Evolutionary conservation across 2,888 invertebrate genomes (phyloP), one percentile per base, ranked within the genome.

Genomic region (Gandaritis pyraliata): DNA sequence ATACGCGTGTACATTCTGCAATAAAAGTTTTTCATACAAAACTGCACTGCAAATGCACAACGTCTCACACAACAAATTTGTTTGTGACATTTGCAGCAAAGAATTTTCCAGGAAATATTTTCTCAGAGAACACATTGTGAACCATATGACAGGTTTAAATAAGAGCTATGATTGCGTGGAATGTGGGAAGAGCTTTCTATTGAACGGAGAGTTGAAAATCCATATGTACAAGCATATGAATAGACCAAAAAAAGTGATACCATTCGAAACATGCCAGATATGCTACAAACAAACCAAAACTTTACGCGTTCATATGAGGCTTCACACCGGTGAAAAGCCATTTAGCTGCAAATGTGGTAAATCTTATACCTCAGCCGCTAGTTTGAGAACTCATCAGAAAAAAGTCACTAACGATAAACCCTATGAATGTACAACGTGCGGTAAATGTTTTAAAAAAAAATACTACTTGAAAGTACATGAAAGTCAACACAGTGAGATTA

Each of bases 341-440:
- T 47, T n/a, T 13, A 47, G 8, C 13, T 47, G 47, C 23, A n/a
- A 30, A 47, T 47, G 47, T 30, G 47, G 13, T 1, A 47, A 47
- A 29, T n/a, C n/a, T 1, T 47, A n/a, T 13, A 29, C 8, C 6
- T 13, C n/a, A n/a, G 6, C 1, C 0, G 13, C 0, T 7, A 2
- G 7, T 30, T 29, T 47, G 5, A 13, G 30, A 7, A 1, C 13
- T 8, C 47, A 47, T 29, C 8, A 6, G 4, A 46, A 46, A 46
- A 5, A 13, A 8, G 15, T 13, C 1, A 8, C 13, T 2, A 8
- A 16, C 11, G 4, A 43, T 7, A 16, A 1, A 15, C 43, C 11
- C 10, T 10, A 43, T 10, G 2, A 11, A 2, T 43, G 43, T 11
- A 10, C 15, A 10, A 16, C 11, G 3, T 43, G 43, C 16, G 43